Percentiles rank a stretch among this genome's conserved stretches.
These are phyloP conservation scores for Cataglyphis rosenhaueri DNA, from an alignment of 2,888 invertebrate genomes.

Conservation along the genomic window DNA sequence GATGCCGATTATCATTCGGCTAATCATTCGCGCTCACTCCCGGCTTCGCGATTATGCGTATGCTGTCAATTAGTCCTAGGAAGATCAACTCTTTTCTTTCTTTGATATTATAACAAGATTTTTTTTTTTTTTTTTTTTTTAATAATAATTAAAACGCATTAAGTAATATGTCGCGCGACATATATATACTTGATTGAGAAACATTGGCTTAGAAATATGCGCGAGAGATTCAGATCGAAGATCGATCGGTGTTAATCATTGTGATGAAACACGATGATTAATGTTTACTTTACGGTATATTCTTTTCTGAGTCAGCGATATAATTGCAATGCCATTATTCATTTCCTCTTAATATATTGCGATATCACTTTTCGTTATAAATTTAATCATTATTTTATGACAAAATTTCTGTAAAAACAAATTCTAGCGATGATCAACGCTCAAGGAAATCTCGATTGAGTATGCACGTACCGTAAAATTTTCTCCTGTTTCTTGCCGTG, in stretches of 20 bases:
- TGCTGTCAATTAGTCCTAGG: neutral
- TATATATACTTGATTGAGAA: constrained; percentile 6
- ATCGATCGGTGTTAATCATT: constrained; percentile 17
- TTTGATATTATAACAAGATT: neutral
- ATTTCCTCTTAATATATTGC: neutral
- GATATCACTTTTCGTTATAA: neutral
- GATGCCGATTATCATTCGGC: neutral
- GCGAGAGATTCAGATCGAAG: neutral
- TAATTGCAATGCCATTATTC: neutral
- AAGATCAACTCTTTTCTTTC: too few relatives aligned
- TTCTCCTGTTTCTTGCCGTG: constrained; percentile 49
- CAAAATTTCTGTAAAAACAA: neutral
- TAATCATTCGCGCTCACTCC: constrained; percentile 1
- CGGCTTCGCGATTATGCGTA: neutral
- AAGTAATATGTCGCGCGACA: neutral
- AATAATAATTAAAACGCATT: neutral
- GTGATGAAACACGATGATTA: neutral
- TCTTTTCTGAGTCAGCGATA: constrained; percentile 8
- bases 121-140: neutral
- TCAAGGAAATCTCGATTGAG: neutral
- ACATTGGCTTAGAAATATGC: neutral
- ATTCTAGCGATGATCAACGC: neutral
- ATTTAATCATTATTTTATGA: neutral
- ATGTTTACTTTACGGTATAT: neutral
- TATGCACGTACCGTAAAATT: constrained; percentile 26